Evolutionary conservation across 2,888 invertebrate genomes (phyloP), one percentile per base, ranked within the genome.

Genomic region (Epistrophe grossulariae): DNA sequence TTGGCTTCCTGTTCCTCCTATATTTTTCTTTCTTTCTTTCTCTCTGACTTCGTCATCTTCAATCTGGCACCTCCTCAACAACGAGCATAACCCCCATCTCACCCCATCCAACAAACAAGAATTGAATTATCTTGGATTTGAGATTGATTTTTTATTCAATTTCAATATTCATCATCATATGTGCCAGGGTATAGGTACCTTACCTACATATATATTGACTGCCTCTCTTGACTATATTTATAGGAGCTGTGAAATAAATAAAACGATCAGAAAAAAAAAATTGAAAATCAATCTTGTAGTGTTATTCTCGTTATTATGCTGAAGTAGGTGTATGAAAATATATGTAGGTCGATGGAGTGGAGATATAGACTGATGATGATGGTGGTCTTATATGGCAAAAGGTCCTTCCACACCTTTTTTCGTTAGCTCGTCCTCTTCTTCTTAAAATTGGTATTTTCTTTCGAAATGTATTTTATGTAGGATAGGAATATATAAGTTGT

Each of bases 111-210:
- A 48, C 52, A 62, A 28, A 79, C 70, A 62, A 70, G 89, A 91
- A 91, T 91, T 91, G 89, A 92, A 91, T 91, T 91, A 91, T 92
- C 90, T 89, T 90, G 91, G 90, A 91, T 91, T 91, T 91, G 91
- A 91, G 92, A 91, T 91, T 91, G 91, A 92, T 91, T 91, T 91
- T 91, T 92, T 91, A 92, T 91, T 91, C 92, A 91, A 91, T 91
- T 91, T 91, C 91, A 91, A 92, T 91, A 90, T 91, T 87, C 88
- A 88, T 88, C 80, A 84, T 88, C 87, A 87, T 88, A 82, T 85
- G 85, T 85, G 85, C 71, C 45, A 78, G 85, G 73, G 74, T 73
- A 78, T 50, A 78, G 72, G 72, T 77, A 70, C 59, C 59, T 64
- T 9, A 31, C 6, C 8, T 35, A 35, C 15, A 13, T 15, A 60